These are phyloP conservation scores for Nipponia nippon DNA, from an alignment of 2,113 vertebrate genomes.

Conservation along the genomic window DNA sequence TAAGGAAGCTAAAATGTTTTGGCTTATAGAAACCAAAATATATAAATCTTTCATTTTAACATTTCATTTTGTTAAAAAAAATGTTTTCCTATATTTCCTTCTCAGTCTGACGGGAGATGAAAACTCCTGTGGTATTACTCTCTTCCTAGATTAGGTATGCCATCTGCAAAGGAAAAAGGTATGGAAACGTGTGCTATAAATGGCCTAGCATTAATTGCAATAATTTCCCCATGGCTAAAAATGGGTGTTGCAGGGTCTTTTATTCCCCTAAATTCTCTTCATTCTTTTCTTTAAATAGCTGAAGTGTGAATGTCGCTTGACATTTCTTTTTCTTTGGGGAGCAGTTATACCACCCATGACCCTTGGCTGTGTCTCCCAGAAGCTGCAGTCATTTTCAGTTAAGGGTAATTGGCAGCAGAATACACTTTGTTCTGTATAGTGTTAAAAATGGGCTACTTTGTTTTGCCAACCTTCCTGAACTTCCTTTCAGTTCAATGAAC, in stretches of 20 bases:
- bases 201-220: not conserved
- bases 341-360: conserved; percentile 24
- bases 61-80: not conserved
- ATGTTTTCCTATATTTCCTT: not conserved
- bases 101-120: not conserved
- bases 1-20: not conserved
- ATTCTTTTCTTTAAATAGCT: not conserved
- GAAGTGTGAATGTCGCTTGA: conserved; percentile 17
- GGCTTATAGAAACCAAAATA: conserved; percentile 7
- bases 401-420: conserved; percentile 65
- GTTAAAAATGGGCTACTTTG: conserved; percentile 77
- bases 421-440: conserved; percentile 69
- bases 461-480: conserved; percentile 79
- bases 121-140: not conserved
- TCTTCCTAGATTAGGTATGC: not conserved
- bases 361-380: conserved; percentile 61
- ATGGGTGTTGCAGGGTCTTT: not conserved
- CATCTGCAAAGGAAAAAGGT: not conserved
- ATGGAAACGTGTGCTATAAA: not conserved
- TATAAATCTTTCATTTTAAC: not conserved
- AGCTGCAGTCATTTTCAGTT: conserved; percentile 65
- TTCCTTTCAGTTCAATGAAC: conserved; percentile 72
- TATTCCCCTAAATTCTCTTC: not conserved
- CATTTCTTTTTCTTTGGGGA: conserved; percentile 30
- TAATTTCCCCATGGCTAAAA: not conserved